phyloP scores from a whole-genome alignment of 2,888 invertebrate genomes.

The Melipona bicolor region DNA sequence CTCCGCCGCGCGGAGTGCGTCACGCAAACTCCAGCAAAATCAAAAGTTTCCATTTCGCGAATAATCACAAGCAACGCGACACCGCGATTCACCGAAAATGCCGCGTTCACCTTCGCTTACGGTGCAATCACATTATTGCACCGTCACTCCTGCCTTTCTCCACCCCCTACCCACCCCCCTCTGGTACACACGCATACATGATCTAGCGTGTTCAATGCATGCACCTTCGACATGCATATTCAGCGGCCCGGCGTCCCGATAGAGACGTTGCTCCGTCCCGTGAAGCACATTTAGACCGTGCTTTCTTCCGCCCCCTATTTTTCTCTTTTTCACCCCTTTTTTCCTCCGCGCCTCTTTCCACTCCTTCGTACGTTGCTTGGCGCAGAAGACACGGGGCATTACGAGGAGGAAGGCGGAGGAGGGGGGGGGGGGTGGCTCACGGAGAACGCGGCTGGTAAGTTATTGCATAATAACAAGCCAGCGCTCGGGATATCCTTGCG shows the following conservation, averaged over 20 bases:
- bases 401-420: constrained; percentile 4
- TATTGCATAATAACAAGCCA: constrained; percentile 82
- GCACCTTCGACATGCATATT: constrained; percentile 79
- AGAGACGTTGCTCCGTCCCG: constrained; percentile 80
- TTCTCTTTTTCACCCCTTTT: not conserved
- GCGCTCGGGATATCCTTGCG: constrained; percentile 75
- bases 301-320: constrained; percentile 26
- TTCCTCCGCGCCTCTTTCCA: not conserved
- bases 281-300: constrained; percentile 79
- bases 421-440: not conserved
- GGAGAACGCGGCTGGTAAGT: constrained; percentile 69
- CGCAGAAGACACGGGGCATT: constrained; percentile 49
- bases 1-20: not conserved
- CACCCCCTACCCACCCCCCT: no score
- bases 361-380: not conserved
- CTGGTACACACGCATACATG: constrained; percentile 61
- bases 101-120: constrained; percentile 7
- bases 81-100: not conserved
- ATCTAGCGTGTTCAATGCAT: constrained; percentile 69
- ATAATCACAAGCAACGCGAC: not conserved
- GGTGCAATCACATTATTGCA: constrained; percentile 66
- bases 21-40: no score
- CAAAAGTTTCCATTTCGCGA: no score
- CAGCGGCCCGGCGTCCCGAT: constrained; percentile 74
- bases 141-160: constrained; percentile 66